These are phyloP conservation scores for Catharus bicknelli DNA, from an alignment of 2,113 vertebrate species.

Conservation along the genomic window DNA sequence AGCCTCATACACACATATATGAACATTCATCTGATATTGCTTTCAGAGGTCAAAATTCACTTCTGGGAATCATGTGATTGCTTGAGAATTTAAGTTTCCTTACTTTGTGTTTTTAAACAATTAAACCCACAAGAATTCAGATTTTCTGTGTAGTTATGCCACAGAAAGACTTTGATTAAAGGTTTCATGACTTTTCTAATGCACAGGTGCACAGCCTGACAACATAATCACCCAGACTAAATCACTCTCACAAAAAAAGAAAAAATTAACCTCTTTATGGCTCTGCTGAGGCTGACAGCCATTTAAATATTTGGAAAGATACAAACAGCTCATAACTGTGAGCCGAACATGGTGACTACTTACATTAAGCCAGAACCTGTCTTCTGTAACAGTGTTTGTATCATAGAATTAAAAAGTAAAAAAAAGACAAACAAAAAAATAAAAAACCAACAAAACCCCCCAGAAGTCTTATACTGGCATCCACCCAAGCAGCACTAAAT, in stretches of 20 bases:
- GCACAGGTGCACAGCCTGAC: neutral
- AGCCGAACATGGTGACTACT: neutral
- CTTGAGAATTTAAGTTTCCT: neutral
- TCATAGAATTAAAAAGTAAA: neutral
- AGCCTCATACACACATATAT: neutral
- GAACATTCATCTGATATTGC: neutral
- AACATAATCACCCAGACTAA: neutral
- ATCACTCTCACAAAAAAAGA: neutral
- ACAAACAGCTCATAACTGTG: neutral
- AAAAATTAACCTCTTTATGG: neutral
- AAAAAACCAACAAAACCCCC: neutral
- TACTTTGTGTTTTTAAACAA: neutral
- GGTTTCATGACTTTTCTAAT: neutral
- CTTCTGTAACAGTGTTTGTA: neutral
- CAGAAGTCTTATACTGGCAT: neutral
- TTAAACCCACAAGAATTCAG: neutral
- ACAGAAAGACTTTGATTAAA: neutral
- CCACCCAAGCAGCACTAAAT: neutral
- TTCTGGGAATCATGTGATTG: neutral
- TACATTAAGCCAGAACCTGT: neutral
- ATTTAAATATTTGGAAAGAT: conserved; percentile 34
- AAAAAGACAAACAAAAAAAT: too few species aligned
- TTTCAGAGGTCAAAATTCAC: neutral
- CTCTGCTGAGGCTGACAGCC: neutral
- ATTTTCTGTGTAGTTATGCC: neutral